phyloP scores from a whole-genome alignment of 2,797 vertebrate species.

The Mergus octosetaceus region DNA sequence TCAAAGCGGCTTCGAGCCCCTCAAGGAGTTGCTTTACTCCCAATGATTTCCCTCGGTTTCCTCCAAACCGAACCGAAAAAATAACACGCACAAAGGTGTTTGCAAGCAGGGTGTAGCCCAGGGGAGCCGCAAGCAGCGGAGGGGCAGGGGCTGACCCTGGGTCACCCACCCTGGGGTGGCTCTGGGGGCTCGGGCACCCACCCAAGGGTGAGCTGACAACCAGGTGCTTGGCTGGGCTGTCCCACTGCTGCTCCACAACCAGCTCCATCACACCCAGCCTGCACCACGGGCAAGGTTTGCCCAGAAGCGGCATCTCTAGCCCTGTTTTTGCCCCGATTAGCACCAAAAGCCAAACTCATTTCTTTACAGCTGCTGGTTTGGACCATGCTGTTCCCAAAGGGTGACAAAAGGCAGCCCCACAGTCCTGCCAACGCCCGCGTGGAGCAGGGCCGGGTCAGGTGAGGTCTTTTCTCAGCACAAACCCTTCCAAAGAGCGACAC shows the following conservation, averaged over 20 bases:
- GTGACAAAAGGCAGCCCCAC: neutral
- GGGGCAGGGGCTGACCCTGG: neutral
- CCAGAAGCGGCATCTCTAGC: neutral
- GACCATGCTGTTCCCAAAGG: neutral
- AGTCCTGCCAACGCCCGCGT: neutral
- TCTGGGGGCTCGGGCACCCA: neutral
- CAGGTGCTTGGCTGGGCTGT: accelerated
- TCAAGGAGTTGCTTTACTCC: neutral
- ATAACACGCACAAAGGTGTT: neutral
- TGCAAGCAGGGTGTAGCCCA: neutral
- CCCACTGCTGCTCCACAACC: neutral
- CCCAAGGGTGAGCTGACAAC: neutral
- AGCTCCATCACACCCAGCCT: neutral
- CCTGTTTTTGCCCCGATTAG: accelerated
- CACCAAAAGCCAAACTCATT: neutral
- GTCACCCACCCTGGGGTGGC: too few relatives aligned
- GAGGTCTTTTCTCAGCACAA: neutral
- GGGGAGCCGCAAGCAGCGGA: too few relatives aligned
- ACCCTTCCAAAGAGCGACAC: neutral
- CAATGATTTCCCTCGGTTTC: too few relatives aligned
- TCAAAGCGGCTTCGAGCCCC: neutral
- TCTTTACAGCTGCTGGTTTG: neutral
- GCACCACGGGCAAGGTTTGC: accelerated
- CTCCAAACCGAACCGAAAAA: neutral
- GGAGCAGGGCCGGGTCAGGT: neutral